Conservation (phyloP, 2,888 invertebrate genomes). For the Netelia virgata region DNA sequence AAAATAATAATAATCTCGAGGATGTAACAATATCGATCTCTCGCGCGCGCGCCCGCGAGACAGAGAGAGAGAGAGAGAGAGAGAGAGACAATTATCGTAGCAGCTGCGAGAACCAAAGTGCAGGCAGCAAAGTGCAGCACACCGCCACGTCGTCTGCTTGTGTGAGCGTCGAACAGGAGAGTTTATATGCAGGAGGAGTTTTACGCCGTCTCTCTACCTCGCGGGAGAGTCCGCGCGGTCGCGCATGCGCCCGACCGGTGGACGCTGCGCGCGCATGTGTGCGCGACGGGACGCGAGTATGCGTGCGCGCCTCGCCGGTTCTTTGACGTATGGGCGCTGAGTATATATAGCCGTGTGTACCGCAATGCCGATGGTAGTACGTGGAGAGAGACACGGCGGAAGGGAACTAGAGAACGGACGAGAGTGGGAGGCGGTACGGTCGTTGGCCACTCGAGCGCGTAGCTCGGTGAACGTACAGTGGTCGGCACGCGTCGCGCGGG, state of each 20-base stretch:
- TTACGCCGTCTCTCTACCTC: slow-evolving; percentile 36
- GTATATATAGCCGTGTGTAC: slow-evolving; percentile 27
- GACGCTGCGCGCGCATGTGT: slow-evolving; percentile 9
- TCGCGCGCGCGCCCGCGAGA: no score
- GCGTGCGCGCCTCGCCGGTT: slow-evolving; percentile 22
- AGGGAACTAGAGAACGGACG: slow-evolving; percentile 10
- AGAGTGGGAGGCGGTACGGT: slow-evolving; percentile 17
- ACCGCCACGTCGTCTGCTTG: slow-evolving; percentile 34
- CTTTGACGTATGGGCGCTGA: slow-evolving; percentile 21
- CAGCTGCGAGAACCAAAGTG: slow-evolving; percentile 65
- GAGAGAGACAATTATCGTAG: slow-evolving; percentile 55
- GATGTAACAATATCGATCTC: slow-evolving; percentile 60
- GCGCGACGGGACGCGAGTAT: not conserved
- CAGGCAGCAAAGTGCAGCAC: slow-evolving; percentile 62
- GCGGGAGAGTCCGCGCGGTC: slow-evolving; percentile 29
- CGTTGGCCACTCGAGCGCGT: slow-evolving; percentile 30
- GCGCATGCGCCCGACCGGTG: slow-evolving; percentile 30
- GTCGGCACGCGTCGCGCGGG: slow-evolving; percentile 1
- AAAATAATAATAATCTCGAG: slow-evolving; percentile 17
- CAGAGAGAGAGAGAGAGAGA: slow-evolving; percentile 17
- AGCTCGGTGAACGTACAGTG: not conserved
- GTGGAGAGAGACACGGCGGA: slow-evolving; percentile 16
- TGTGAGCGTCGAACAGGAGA: slow-evolving; percentile 33
- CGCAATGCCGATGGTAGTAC: slow-evolving; percentile 34
- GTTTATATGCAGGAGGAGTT: slow-evolving; percentile 29